Conservation (phyloP, 2,113 vertebrate species). For the Megaceryle maxima region DNA sequence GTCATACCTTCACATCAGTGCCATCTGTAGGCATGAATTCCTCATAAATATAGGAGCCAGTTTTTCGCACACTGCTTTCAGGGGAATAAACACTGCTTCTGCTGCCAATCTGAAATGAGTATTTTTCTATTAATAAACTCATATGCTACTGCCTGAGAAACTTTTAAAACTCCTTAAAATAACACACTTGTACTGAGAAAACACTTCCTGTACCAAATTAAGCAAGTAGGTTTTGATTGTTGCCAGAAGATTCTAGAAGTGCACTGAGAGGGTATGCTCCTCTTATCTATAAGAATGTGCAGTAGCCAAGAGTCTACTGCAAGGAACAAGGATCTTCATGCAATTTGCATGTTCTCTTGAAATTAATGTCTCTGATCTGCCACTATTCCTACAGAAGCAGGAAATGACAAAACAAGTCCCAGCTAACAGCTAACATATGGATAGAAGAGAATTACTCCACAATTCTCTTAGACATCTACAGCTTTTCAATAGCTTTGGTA, state of each 20-base stretch:
- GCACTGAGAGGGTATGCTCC: not conserved
- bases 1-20: constrained; percentile 88
- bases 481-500: not conserved
- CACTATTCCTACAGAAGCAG: not conserved
- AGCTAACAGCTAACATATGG: not conserved
- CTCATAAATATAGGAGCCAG: constrained; percentile 91
- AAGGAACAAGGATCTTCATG: not conserved
- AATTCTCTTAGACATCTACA: not conserved
- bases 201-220: not conserved
- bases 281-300: not conserved
- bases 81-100: constrained; percentile 92
- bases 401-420: not conserved
- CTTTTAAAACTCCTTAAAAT: not conserved
- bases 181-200: not conserved
- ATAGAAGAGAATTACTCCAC: not conserved
- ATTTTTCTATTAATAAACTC: constrained; percentile 14
- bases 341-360: not conserved
- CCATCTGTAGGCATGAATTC: constrained; percentile 94
- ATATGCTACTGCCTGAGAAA: not conserved
- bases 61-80: constrained; percentile 90
- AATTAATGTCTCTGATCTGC: not conserved
- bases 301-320: not conserved
- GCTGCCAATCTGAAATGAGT: constrained; percentile 87
- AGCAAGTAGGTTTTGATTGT: not conserved
- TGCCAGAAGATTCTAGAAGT: not conserved